Evolutionary conservation across 92 coral and sea anemone species (phyloP), one percentile per base, ranked within the genome.

Genomic region (Zoanthus sociatus): DNA sequence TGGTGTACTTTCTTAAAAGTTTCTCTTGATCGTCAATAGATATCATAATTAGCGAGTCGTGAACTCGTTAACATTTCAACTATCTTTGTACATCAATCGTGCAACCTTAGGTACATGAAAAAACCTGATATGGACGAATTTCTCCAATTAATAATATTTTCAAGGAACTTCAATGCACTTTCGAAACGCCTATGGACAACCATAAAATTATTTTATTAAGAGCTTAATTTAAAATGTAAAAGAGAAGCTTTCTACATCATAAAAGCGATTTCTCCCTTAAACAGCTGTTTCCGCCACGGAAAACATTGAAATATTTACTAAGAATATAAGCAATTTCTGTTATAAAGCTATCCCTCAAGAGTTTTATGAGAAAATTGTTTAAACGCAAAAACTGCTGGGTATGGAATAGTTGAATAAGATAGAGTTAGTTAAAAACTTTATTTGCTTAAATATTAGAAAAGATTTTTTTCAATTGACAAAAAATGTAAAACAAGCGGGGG

Each of bases 211-310:
- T 17, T 63, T 7, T 1, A n/a, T 6, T 8, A 4, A 20, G 10
- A 63, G 32, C 7, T 18, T 0, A 63, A 63, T 17, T 63, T 63
- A 63, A n/a, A 20, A 9, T 12, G 7, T 9, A 69, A 66, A 46
- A 42, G 8, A 75, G 12, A 67, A 81, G 44, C 61, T 18, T 66
- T 46, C 46, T n/a, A 79, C 30, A 46, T 64, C 58, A 79, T 61
- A 18, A 58, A 61, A 79, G 26, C 44, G 56, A 42, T 6, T 81
- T 81, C 44, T 47, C 6, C 1, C 13, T 66, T 66, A 44, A 66
- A 53, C 85, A 81, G 85, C 85, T 81, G 85, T 20, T 81, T 81
- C 76, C 75, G 73, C 56, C 26, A 64, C 66, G 85, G 85, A 81
- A 64, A 66, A 66, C 75, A 31, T 31, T 44, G 73, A 21, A 44